phyloP scores from a whole-genome alignment of 2,113 vertebrate species.

The Sturnus vulgaris region DNA sequence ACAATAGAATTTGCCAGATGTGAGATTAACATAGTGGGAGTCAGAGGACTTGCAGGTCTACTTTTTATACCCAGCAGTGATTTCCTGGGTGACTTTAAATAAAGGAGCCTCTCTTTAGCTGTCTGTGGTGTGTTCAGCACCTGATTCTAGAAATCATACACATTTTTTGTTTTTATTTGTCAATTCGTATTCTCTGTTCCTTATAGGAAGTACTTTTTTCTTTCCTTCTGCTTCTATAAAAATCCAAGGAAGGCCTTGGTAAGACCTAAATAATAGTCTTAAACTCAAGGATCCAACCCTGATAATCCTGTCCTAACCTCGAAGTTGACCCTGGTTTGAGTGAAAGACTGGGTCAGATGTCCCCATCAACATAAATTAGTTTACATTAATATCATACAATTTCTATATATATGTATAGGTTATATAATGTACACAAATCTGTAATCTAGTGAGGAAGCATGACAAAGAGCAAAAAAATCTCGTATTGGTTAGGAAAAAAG shows the following conservation, averaged over 20 bases:
- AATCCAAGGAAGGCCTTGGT: background rate
- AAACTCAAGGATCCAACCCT: background rate
- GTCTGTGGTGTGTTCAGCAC: background rate
- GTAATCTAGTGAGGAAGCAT: background rate
- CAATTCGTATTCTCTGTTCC: background rate
- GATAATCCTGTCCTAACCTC: background rate
- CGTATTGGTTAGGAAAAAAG: background rate
- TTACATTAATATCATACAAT: background rate
- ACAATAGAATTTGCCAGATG: background rate
- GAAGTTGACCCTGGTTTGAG: background rate
- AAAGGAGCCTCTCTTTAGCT: background rate
- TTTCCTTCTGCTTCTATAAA: background rate
- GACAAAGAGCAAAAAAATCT: background rate
- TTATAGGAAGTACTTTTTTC: background rate
- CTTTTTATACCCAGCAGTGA: background rate
- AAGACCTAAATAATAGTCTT: background rate
- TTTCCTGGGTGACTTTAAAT: background rate
- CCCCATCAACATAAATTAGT: background rate
- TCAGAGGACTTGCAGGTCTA: background rate
- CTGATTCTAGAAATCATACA: background rate
- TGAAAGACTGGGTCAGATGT: background rate
- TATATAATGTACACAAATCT: background rate
- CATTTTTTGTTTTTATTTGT: background rate
- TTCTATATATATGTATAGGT: no score
- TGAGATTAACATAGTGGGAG: background rate